Evolutionary conservation across 2,113 vertebrate genomes (phyloP), one percentile per base, ranked within the genome.

Genomic region (Puffinus mauretanicus): DNA sequence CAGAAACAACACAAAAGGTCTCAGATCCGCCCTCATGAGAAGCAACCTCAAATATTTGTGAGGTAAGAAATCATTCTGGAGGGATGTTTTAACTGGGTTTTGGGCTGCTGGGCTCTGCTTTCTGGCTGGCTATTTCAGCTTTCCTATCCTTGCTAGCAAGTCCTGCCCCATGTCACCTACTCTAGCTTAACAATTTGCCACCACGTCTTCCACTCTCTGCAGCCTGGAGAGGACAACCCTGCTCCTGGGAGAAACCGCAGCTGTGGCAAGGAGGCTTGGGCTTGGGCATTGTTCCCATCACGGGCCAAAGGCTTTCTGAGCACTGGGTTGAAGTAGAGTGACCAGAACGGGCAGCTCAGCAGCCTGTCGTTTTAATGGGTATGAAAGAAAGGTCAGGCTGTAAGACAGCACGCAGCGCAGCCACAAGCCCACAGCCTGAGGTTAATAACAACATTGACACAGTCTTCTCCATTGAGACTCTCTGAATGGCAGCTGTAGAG

Each of bases 241-340:
- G 26, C 7, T 71, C 18, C 22, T 44, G 46, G 51, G 38, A 91
- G 24, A 0, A 2, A n/a, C 18, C 0, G 0, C 46, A 77, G 21
- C 0, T 0, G 12, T 34, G 44, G 8, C 1, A 3, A 55, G 27
- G 62, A 40, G 30, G 3, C 19, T 69, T 54, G 62, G 55, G 9
- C 49, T 32, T 19, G 58, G 51, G 3, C 46, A 54, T 27, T 62
- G 46, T 25, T 83, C 20, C 25, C 30, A 18, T 18, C 61, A 13
- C 3, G 38, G 38, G 29, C 22, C 30, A 21, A 49, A 54, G 42
- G 5, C 25, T 90, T 75, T 64, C 44, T 71, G 82, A 88, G 55
- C 1, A 2, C 36, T 34, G 18, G 6, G 13, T 2, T 34, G 38
- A 61, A 70, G 73, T 4, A 38, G 24, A 17, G 10, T 20, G n/a